These are phyloP conservation scores for Scaptomyza cyrtandrae DNA, from an alignment of 2,888 invertebrate species.

Conservation along the genomic window DNA sequence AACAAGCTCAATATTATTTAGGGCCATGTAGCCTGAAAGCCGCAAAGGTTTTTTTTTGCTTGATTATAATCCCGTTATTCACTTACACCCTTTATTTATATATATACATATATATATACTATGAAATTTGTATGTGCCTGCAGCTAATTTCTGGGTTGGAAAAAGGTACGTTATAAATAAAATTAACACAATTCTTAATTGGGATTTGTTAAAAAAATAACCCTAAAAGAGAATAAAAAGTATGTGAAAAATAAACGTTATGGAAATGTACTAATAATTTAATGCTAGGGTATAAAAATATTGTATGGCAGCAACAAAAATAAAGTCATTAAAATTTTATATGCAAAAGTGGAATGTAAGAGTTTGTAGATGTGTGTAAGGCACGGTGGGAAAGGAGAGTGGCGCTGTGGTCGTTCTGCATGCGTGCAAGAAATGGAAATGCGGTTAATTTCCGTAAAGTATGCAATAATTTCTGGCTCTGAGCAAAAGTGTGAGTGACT, in stretches of 20 bases:
- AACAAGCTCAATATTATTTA: constrained; percentile 16
- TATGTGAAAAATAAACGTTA: background rate
- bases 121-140: constrained; percentile 1
- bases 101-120: too few relatives aligned
- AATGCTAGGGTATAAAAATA: constrained; percentile 54
- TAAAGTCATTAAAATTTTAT: constrained; percentile 78
- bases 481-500: constrained; percentile 62
- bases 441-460: constrained; percentile 83
- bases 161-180: background rate
- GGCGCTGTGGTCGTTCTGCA: constrained; percentile 65
- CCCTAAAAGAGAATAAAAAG: background rate
- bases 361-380: constrained; percentile 14
- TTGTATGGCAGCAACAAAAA: constrained; percentile 62
- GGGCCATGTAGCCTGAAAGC: constrained; percentile 2
- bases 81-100: background rate
- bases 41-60: constrained; percentile 6
- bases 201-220: background rate
- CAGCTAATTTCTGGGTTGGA: constrained; percentile 6
- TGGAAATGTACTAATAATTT: constrained; percentile 18
- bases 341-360: constrained; percentile 31
- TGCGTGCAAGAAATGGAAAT: constrained; percentile 81
- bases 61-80: constrained; percentile 6
- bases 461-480: constrained; percentile 81
- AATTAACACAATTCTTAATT: constrained; percentile 9
- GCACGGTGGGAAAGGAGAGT: constrained; percentile 24